These are phyloP conservation scores for Jordanella pulchra DNA, from an alignment of 2,797 vertebrate genomes.

Conservation along the genomic window DNA sequence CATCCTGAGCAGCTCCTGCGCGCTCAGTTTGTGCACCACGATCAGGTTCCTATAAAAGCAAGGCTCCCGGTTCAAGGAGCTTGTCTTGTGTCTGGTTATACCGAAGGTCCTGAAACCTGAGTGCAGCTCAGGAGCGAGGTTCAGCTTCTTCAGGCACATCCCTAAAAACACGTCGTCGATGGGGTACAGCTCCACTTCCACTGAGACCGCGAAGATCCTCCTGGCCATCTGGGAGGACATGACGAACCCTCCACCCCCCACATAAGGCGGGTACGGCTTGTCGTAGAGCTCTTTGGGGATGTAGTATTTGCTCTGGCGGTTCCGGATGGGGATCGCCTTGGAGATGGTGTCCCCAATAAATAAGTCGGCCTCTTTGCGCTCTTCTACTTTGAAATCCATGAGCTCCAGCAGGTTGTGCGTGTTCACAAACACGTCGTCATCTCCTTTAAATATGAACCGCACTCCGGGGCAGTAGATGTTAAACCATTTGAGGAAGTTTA, in stretches of 20 bases:
- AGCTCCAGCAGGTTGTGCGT: constrained; percentile 83
- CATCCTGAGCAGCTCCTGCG: constrained; percentile 83
- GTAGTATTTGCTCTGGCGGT: constrained; percentile 87
- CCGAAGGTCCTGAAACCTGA: constrained; percentile 85
- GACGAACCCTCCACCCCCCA: constrained; percentile 85
- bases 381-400: constrained; percentile 72
- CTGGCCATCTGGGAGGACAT: constrained; percentile 78
- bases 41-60: constrained; percentile 86
- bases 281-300: constrained; percentile 84
- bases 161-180: constrained; percentile 91
- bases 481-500: constrained; percentile 88
- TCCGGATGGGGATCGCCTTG: constrained; percentile 83
- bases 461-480: constrained; percentile 78
- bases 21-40: constrained; percentile 86
- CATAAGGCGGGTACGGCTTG: constrained; percentile 84
- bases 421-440: constrained; percentile 89
- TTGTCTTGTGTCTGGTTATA: constrained; percentile 70
- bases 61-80: constrained; percentile 83
- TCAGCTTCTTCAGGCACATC: constrained; percentile 82
- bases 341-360: constrained; percentile 87
- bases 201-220: constrained; percentile 71
- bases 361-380: constrained; percentile 59
- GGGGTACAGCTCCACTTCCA: constrained; percentile 83
- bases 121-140: constrained; percentile 79
- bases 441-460: constrained; percentile 86